Base-by-base conservation (phyloP, 2,888 invertebrate genomes). In the Eurytoma adleriae region DNA sequence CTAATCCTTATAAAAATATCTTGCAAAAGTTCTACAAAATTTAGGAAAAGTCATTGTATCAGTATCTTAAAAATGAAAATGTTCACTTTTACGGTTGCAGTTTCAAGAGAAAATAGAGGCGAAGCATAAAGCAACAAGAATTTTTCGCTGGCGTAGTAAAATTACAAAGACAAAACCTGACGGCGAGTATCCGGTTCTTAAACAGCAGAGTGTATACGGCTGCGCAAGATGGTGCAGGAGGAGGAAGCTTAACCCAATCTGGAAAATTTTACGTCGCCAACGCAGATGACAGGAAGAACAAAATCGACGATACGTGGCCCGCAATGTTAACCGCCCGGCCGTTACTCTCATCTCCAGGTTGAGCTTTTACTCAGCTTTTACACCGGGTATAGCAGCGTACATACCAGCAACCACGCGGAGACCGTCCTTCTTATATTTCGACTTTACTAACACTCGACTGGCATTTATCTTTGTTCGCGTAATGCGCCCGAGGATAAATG, bases 221-320 rank as follows among this genome's bases (percentile, higher is more conserved):
- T n/a, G n/a, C 54, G 14, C 54, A 54, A 14, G 54, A 12, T n/a
- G 16, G n/a, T 54, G 14, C 54, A 54, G 13, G n/a, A 16, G 14
- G n/a, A 54, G 12, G 16, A n/a, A 14, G 12, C 54, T 14, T 14
- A n/a, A n/a, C 54, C 5, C 40, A 40, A 40, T 40, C 40, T 40
- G 54, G 54, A 54, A 54, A 54, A 54, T 54, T 54, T 54, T 14
- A 54, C 54, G 54, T 54, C 16, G 54, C 16, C 54, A n/a, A 54
- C 54, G 54, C n/a, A 48, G 50, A 20, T 7, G 18, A 18, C 16
- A 64, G 40, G 27, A 27, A 50, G 13, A 27, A 66, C 66, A 18
- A 66, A 66, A 66, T 66, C 66, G 66, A 14, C 50, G 13, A 20
- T 66, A 66, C 66, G 66, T 66, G 66, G 48, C 48, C 14, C 66